Conservation (phyloP, 1,140 invertebrate species). For the Bombus waltoni region DNA sequence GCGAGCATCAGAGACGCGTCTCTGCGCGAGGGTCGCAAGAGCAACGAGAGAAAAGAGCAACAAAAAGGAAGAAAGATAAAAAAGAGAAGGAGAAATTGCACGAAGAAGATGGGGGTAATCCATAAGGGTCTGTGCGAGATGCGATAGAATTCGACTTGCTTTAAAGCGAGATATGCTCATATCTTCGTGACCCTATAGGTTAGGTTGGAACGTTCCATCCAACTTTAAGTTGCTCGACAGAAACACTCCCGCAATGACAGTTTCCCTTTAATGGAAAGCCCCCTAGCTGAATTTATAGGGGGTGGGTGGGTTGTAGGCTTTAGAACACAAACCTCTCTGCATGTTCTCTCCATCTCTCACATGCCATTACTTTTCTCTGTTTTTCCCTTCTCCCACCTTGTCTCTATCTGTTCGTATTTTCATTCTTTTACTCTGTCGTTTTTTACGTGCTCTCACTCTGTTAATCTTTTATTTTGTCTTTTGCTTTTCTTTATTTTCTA, state of each 20-base stretch:
- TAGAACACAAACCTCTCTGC: constrained; percentile 34
- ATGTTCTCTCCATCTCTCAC: neutral
- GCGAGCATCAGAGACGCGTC: neutral
- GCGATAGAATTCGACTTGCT: constrained; percentile 38
- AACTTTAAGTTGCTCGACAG: constrained; percentile 57
- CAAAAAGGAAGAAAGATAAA: neutral
- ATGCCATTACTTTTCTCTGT: neutral
- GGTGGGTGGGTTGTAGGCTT: constrained; percentile 48
- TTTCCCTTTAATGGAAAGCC: constrained; percentile 60
- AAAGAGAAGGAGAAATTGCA: constrained; percentile 28
- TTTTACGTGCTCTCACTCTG: neutral
- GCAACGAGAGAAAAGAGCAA: neutral
- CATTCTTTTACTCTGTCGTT: neutral
- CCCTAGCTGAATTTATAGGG: constrained; percentile 56
- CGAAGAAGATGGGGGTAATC: constrained; percentile 7
- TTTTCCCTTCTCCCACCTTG: neutral
- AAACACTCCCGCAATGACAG: constrained; percentile 14
- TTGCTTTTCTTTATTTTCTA: neutral
- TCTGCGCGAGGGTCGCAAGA: neutral
- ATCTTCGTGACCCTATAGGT: constrained; percentile 30
- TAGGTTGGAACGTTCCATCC: constrained; percentile 21
- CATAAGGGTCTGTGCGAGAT: neutral
- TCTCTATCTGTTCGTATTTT: constrained; percentile 1
- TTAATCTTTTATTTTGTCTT: neutral
- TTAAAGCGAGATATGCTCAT: constrained; percentile 64